phyloP scores from a whole-genome alignment of 2,888 invertebrate species.

The Oscheius sp. region DNA sequence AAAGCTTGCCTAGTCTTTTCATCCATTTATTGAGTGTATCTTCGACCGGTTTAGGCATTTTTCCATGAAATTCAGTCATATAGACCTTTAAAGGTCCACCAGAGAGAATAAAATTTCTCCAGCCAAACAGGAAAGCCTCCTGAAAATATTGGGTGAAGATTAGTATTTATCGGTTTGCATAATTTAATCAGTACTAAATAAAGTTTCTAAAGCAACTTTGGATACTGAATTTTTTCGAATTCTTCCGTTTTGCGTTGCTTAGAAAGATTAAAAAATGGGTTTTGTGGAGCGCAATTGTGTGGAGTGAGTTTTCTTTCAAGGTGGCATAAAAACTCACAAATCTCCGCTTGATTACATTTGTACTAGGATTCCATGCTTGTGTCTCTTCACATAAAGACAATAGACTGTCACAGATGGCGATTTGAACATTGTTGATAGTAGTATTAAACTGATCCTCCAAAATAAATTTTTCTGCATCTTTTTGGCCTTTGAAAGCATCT shows the following conservation, averaged over 20 bases:
- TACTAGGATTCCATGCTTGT: neutral
- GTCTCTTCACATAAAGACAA: conserved; percentile 1
- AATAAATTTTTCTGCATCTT: neutral
- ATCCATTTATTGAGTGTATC: neutral
- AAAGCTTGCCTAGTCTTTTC: neutral
- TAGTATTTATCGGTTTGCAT: no score
- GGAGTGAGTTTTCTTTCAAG: neutral
- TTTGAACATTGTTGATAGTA: neutral
- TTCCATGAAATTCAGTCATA: neutral
- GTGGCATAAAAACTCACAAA: neutral
- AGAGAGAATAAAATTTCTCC: conserved; percentile 7
- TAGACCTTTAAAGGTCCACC: neutral
- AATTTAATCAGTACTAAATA: no score
- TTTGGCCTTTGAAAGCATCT: neutral
- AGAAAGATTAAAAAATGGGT: no score
- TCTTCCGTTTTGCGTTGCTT: no score
- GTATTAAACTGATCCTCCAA: neutral
- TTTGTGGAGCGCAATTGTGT: no score
- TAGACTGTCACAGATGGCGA: conserved; percentile 4
- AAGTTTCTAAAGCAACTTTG: no score
- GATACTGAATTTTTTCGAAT: no score
- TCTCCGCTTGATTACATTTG: neutral
- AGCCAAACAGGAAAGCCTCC: conserved; percentile 7
- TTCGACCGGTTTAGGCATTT: neutral
- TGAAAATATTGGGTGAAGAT: no score